Base-by-base conservation (phyloP, 2,888 invertebrate species). In the Acrocyrtus sp. region DNA sequence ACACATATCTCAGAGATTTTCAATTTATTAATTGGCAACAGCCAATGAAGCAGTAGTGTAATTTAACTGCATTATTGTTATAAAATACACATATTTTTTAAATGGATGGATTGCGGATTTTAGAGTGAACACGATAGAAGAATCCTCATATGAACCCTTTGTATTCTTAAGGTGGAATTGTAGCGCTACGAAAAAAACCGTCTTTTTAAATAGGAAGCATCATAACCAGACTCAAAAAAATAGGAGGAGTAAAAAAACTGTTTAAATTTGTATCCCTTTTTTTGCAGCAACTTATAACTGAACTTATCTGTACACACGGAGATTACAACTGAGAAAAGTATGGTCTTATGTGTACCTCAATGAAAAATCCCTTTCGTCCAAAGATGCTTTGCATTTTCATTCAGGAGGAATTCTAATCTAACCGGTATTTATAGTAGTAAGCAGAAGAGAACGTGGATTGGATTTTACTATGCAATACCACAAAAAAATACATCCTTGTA, bases 101-200 rank as follows among this genome's bases (percentile, higher is more conserved):
- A 66, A 26, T 53, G 57, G 57, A 58, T 43, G 51, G 58, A 67
- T 58, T 67, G 67, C 67, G 58, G 67, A 67, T 67, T 58, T 51
- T 17, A n/a, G n/a, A n/a, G n/a, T n/a, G n/a, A n/a, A n/a, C n/a
- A n/a, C n/a, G n/a, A n/a, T n/a, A n/a, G n/a, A n/a, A n/a, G n/a
- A n/a, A n/a, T n/a, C n/a, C n/a, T n/a, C n/a, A n/a, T n/a, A n/a
- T n/a, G n/a, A n/a, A n/a, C n/a, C n/a, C n/a, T n/a, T n/a, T n/a
- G n/a, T n/a, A n/a, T n/a, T n/a, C n/a, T n/a, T n/a, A n/a, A n/a
- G n/a, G n/a, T n/a, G n/a, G n/a, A n/a, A n/a, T n/a, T n/a, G n/a
- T n/a, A n/a, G n/a, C n/a, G n/a, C n/a, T n/a, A n/a, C n/a, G n/a
- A n/a, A n/a, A n/a, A n/a, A n/a, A n/a, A n/a, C n/a, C n/a, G n/a